Percentiles rank a stretch among this genome's conserved stretches.
These are phyloP conservation scores for Eonycteris spelaea DNA, from an alignment of 2,113 vertebrate species.

Conservation along the genomic window DNA sequence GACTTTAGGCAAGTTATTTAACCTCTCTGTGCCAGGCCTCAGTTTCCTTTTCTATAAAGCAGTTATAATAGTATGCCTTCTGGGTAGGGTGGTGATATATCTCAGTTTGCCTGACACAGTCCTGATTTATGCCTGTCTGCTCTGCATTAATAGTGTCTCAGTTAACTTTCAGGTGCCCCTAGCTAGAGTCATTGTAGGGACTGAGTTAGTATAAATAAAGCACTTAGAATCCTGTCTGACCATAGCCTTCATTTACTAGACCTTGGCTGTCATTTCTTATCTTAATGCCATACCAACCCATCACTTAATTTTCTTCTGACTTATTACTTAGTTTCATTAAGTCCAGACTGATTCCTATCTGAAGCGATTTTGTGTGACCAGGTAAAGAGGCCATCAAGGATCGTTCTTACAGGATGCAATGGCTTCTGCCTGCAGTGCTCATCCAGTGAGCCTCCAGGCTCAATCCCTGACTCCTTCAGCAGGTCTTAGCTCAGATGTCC, in stretches of 20 bases:
- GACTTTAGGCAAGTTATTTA: background rate
- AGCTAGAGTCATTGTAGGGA: background rate
- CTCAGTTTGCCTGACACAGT: background rate
- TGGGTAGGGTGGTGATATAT: background rate
- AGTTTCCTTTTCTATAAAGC: conserved; percentile 14
- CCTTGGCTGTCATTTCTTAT: background rate
- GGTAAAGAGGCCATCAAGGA: background rate
- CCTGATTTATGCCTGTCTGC: background rate
- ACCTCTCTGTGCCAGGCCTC: background rate
- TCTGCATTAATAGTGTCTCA: background rate
- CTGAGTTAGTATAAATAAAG: conserved; percentile 4
- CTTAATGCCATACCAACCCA: background rate
- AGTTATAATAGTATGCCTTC: background rate
- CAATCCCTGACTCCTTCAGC: background rate
- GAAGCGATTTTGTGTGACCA: background rate
- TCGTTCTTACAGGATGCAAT: background rate
- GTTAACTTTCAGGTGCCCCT: background rate
- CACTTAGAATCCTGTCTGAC: background rate
- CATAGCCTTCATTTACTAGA: background rate
- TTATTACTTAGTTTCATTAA: background rate
- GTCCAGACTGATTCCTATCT: background rate
- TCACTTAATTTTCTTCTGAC: conserved; percentile 25
- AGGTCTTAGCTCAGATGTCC: background rate
- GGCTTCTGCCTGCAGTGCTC: background rate
- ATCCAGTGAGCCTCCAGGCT: background rate